These are phyloP conservation scores for Drosophila testacea DNA, from an alignment of 2,888 invertebrate genomes.

Conservation along the genomic window DNA sequence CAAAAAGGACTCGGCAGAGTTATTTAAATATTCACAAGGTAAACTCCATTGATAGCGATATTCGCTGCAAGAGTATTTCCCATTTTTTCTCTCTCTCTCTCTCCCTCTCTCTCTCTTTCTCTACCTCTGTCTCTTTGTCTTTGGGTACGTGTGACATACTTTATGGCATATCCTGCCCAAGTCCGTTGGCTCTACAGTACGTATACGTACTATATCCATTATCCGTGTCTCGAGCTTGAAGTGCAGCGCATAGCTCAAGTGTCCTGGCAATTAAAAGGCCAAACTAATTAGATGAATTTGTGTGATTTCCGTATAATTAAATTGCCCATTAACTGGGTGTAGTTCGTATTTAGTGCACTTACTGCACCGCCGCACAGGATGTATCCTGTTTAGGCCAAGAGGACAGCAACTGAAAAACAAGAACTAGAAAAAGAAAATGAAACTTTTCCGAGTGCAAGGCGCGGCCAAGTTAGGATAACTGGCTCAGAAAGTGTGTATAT, in stretches of 20 bases:
- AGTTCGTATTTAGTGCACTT: constrained; percentile 35
- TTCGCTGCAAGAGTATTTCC: not conserved
- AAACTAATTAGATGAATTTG: constrained; percentile 81
- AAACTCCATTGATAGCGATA: constrained; percentile 32
- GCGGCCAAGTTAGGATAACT: constrained; percentile 22
- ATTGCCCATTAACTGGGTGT: constrained; percentile 74
- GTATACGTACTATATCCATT: not conserved
- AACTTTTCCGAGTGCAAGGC: constrained; percentile 50
- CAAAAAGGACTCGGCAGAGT: constrained; percentile 2
- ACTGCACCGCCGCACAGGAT: constrained; percentile 23
- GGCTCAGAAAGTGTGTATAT: not conserved
- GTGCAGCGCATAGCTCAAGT: constrained; percentile 51
- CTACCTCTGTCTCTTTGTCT: not conserved
- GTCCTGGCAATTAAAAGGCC: constrained; percentile 76
- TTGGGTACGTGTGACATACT: constrained; percentile 39
- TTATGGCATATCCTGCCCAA: constrained; percentile 38
- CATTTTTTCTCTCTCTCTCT: not conserved
- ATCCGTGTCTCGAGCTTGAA: constrained; percentile 9
- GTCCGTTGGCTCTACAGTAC: not conserved
- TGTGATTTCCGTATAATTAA: constrained; percentile 82
- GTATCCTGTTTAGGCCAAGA: constrained; percentile 43
- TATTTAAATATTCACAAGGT: constrained; percentile 40
- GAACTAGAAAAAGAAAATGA: constrained; percentile 23
- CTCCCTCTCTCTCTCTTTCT: not conserved
- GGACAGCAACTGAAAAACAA: constrained; percentile 11